Base-by-base conservation (phyloP, 2,888 invertebrate genomes). In the Pseudeuparius sepicola region DNA sequence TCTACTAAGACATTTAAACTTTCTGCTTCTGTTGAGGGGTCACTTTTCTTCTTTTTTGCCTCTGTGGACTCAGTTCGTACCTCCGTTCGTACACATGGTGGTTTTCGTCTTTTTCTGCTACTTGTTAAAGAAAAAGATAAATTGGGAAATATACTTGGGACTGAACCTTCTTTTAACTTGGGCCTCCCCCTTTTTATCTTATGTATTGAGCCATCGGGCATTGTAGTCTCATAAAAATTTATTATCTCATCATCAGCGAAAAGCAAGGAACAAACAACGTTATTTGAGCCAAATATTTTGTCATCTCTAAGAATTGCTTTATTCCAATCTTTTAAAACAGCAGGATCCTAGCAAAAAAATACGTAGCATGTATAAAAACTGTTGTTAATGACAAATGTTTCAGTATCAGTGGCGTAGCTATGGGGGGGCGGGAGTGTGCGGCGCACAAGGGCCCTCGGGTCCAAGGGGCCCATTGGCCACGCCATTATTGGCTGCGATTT, bases 61-160 rank as follows among this genome's bases (percentile, higher is more conserved):
- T n/a, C n/a, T n/a, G n/a, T n/a, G n/a, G n/a, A n/a, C n/a, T n/a
- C n/a, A n/a, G n/a, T n/a, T n/a, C n/a, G n/a, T n/a, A 23, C n/a
- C 9, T 31, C 31, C 23, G 20, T 23, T 13, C 31, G 6, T 11
- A n/a, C 24, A 31, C 6, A 31, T 23, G 6, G 31, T 18, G 18
- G 18, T 18, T 11, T 13, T 10, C 11, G 3, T 17, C 17, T n/a
- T 31, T 31, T 17, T 31, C n/a, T 31, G 9, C 11, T 5, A 4
- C 13, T 31, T 16, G 31, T 20, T 15, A 17, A n/a, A 11, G 6
- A 31, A 16, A 15, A 23, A 31, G 24, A 24, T 2, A 20, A 10
- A 12, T 31, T 23, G 17, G 31, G 31, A 13, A 32, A 24, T 13
- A 32, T 32, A 24, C 24, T n/a, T 14, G 32, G 32, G 2, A 32